Percentiles rank a stretch among this genome's conserved stretches.
These are phyloP conservation scores for Thera britannica DNA, from an alignment of 2,888 invertebrate species.

Conservation along the genomic window DNA sequence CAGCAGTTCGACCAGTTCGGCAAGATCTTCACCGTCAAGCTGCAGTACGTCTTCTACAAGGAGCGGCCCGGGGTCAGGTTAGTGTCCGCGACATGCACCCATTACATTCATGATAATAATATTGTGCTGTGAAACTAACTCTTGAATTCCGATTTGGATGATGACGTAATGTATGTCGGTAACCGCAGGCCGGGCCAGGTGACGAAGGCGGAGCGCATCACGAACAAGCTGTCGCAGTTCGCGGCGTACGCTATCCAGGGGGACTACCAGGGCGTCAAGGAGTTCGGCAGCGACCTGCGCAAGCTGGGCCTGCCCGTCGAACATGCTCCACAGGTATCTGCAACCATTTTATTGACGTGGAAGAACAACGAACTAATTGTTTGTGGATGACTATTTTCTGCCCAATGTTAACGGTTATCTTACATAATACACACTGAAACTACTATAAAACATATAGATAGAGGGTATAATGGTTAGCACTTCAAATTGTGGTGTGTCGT, in stretches of 20 bases:
- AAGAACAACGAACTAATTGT: too few species aligned
- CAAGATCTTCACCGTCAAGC: conserved; percentile 98
- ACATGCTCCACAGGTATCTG: conserved; percentile 95
- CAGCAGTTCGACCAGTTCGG: conserved; percentile 99
- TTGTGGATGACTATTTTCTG: too few species aligned
- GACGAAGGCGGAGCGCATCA: conserved; percentile 95
- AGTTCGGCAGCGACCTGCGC: conserved; percentile 95
- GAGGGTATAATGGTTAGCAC: too few species aligned
- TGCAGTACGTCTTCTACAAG: conserved; percentile 99
- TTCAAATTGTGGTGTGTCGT: conserved; percentile 28
- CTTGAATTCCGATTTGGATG: too few species aligned
- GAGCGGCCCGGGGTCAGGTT: conserved; percentile 95
- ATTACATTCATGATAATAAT: too few species aligned
- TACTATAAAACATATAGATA: too few species aligned
- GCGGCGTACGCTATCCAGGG: conserved; percentile 97
- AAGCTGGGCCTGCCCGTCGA: conserved; percentile 98
- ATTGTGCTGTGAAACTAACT: too few species aligned
- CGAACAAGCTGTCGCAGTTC: conserved; percentile 96
- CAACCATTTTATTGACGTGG: too few species aligned
- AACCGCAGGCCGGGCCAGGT: conserved; percentile 93
- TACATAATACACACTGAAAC: too few species aligned
- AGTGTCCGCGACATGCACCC: background rate
- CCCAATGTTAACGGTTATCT: too few species aligned
- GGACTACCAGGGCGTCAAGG: conserved; percentile 96
- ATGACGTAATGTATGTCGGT: too few species aligned